Conservation (phyloP, 1,140 invertebrate species). For the Drosophila tani region DNA sequence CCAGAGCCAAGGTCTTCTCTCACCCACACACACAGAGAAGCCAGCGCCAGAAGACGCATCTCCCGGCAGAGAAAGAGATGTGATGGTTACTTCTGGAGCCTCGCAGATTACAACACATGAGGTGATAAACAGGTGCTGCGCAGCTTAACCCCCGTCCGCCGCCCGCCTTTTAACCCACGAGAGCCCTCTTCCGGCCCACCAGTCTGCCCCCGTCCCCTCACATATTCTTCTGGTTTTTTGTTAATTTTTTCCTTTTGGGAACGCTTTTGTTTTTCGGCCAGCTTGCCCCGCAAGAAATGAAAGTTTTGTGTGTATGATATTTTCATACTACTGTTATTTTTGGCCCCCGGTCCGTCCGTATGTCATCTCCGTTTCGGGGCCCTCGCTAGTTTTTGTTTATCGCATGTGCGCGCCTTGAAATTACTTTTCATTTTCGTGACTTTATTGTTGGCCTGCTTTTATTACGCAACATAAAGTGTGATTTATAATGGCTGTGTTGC, state of each 20-base stretch:
- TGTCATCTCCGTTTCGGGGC: slow-evolving; percentile 56
- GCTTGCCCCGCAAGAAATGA: slow-evolving; percentile 77
- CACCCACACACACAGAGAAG: slow-evolving; percentile 18
- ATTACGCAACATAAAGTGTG: slow-evolving; percentile 73
- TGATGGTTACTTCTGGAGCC: slow-evolving; percentile 55
- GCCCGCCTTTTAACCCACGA: slow-evolving; percentile 8
- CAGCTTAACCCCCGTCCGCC: slow-evolving; percentile 42
- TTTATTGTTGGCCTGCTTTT: slow-evolving; percentile 57
- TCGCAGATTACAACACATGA: slow-evolving; percentile 80
- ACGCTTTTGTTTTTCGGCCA: slow-evolving; percentile 68
- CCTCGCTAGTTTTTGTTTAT: slow-evolving; percentile 60
- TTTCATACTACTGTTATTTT: slow-evolving; percentile 79
- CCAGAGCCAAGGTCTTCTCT: slow-evolving; percentile 43
- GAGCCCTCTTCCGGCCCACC: not conserved
- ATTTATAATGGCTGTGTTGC: slow-evolving; percentile 58
- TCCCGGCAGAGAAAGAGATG: slow-evolving; percentile 12
- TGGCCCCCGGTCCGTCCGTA: slow-evolving; percentile 40
- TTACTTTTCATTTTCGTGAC: slow-evolving; percentile 80
- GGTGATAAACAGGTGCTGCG: slow-evolving; percentile 79
- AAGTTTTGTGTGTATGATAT: slow-evolving; percentile 75
- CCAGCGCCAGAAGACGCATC: slow-evolving; percentile 29
- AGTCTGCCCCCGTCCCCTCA: slow-evolving; percentile 26
- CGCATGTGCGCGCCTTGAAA: slow-evolving; percentile 79
- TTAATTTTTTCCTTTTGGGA: slow-evolving; percentile 61
- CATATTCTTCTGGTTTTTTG: slow-evolving; percentile 55